Evolutionary conservation across 2,113 vertebrate species (phyloP).

Genomic region (Antigone vipio): DNA sequence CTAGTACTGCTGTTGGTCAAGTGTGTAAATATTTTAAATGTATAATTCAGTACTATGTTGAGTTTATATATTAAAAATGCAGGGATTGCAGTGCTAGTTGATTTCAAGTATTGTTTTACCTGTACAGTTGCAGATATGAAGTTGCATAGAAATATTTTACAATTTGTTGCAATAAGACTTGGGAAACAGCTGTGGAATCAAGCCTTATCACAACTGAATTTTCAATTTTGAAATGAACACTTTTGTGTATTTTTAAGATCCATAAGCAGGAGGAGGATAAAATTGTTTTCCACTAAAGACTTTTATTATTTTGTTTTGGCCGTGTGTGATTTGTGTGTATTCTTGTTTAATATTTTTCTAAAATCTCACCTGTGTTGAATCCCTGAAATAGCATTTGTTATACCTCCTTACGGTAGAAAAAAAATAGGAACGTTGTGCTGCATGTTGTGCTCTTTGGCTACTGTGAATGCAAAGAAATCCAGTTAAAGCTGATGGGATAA

Average conservation of each 20-base stretch:
- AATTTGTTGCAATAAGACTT: slow-evolving; percentile 52
- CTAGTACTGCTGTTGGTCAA: slow-evolving; percentile 65
- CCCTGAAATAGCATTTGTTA: neutral
- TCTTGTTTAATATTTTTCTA: slow-evolving; percentile 41
- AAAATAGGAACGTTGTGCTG: neutral
- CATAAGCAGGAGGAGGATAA: slow-evolving; percentile 57
- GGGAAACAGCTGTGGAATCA: slow-evolving; percentile 60
- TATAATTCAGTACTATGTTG: slow-evolving; percentile 66
- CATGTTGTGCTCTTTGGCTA: neutral
- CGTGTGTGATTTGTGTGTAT: slow-evolving; percentile 68
- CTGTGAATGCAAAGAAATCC: neutral
- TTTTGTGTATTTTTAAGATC: slow-evolving; percentile 71
- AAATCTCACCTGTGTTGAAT: neutral
- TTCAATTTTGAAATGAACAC: slow-evolving; percentile 51
- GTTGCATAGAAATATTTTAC: slow-evolving; percentile 58
- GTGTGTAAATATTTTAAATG: slow-evolving; percentile 71
- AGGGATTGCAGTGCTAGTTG: slow-evolving; percentile 55
- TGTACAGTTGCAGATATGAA: slow-evolving; percentile 61
- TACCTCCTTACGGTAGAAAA: neutral
- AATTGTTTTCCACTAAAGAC: slow-evolving; percentile 74
- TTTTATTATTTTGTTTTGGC: slow-evolving; percentile 72
- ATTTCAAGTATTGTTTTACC: slow-evolving; percentile 63
- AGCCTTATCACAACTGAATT: slow-evolving; percentile 59
- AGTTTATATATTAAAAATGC: slow-evolving; percentile 54
- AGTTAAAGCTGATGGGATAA: neutral